These are phyloP conservation scores for Rhopalosiphum maidis DNA, from an alignment of 1,140 invertebrate genomes.

Conservation along the genomic window DNA sequence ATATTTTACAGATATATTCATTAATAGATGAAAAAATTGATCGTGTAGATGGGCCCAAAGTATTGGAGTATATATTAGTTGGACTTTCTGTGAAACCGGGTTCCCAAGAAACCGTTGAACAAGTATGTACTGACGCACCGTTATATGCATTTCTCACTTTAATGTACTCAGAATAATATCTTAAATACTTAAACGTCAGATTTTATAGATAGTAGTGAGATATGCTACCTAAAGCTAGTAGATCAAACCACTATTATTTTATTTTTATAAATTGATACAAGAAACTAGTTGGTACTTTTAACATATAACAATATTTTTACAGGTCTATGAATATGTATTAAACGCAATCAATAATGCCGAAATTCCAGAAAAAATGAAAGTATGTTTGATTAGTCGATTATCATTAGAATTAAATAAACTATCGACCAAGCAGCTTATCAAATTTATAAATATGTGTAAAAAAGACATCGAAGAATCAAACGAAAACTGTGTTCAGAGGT, in stretches of 20 bases:
- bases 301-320: background rate
- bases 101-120: conserved; percentile 32
- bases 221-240: background rate
- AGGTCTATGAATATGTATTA: conserved; percentile 55
- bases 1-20: conserved; percentile 45
- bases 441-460: conserved; percentile 56
- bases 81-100: conserved; percentile 38
- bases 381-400: conserved; percentile 48
- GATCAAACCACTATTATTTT: background rate
- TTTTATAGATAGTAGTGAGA: background rate
- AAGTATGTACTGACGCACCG: background rate
- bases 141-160: background rate
- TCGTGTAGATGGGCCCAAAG: conserved; percentile 34
- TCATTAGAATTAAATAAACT: conserved; percentile 50
- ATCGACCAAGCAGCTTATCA: conserved; percentile 27
- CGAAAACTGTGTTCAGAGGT: conserved; percentile 47
- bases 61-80: conserved; percentile 42
- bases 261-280: background rate
- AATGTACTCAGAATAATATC: background rate
- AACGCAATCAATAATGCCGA: conserved; percentile 13
- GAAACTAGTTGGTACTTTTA: background rate
- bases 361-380: conserved; percentile 46
- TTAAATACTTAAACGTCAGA: background rate
- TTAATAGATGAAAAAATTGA: conserved; percentile 54
- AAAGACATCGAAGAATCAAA: conserved; percentile 41